Evolutionary conservation across 2,797 vertebrate species (phyloP).

Genomic region (Cuculus canorus): DNA sequence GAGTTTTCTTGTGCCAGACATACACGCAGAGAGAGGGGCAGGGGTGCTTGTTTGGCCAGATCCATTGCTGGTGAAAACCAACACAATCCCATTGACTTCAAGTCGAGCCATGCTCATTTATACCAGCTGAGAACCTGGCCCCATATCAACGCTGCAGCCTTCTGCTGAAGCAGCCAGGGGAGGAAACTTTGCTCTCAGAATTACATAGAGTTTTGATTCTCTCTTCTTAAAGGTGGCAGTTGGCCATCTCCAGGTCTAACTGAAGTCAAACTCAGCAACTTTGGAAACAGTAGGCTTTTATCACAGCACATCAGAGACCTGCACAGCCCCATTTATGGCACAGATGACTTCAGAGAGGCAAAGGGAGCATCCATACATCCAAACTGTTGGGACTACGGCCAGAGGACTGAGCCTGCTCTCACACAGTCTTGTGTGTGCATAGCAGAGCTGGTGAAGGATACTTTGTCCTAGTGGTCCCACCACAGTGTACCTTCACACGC

Average conservation of each 20-base stretch:
- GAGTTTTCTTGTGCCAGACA: not conserved
- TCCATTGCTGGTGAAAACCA: conserved; percentile 21
- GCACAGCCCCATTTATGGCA: not conserved
- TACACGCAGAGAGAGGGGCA: accelerated
- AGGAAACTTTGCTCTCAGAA: not conserved
- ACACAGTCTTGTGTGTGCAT: not conserved
- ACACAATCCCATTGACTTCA: not conserved
- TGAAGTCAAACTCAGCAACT: not conserved
- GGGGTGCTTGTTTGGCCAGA: not conserved
- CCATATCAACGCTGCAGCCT: not conserved
- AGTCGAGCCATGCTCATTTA: not conserved
- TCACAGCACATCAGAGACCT: not conserved
- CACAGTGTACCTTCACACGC: not conserved
- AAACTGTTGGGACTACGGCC: not conserved
- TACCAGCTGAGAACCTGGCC: conserved; percentile 45
- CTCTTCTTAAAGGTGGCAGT: not conserved
- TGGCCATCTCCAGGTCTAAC: not conserved
- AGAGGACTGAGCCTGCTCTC: not conserved
- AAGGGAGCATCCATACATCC: not conserved
- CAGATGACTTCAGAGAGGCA: accelerated
- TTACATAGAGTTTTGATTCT: not conserved
- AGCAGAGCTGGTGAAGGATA: not conserved
- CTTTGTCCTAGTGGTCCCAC: not conserved
- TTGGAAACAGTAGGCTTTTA: not conserved
- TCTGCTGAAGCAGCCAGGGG: not conserved